Percentiles rank a stretch among this genome's conserved stretches.
Evolutionary conservation across 2,797 vertebrate genomes (phyloP).

Genomic region (Epinephelus awoara): DNA sequence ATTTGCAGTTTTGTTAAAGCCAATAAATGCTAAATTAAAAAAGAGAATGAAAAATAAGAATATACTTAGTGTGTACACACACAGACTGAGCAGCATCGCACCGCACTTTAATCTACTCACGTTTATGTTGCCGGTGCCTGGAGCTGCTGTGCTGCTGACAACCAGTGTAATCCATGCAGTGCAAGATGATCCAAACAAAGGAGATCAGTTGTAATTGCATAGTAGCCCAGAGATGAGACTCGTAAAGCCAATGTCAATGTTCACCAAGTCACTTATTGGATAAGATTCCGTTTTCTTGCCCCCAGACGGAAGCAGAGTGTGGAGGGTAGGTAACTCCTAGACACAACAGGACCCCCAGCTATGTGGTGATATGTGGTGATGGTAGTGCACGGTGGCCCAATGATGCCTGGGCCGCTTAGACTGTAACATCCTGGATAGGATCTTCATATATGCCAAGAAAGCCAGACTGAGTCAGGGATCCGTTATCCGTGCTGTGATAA

Average conservation of each 20-base stretch:
- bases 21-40: background rate
- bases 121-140: conserved; percentile 95
- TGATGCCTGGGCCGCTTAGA: conserved; percentile 86
- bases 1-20: background rate
- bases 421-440: conserved; percentile 86
- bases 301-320: conserved; percentile 56
- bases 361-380: conserved; percentile 80
- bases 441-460: conserved; percentile 81
- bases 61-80: background rate
- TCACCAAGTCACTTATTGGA: conserved; percentile 69
- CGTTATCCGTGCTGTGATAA: conserved; percentile 68
- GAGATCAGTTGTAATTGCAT: conserved; percentile 99
- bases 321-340: conserved; percentile 74
- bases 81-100: conserved; percentile 17
- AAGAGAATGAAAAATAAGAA: background rate
- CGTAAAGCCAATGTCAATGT: conserved; percentile 88
- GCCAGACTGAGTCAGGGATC: conserved; percentile 70
- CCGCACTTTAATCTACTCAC: conserved; percentile 87
- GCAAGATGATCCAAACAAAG: conserved; percentile 98
- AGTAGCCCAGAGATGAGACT: conserved; percentile 95
- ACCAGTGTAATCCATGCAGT: conserved; percentile 98
- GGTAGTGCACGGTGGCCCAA: conserved; percentile 84
- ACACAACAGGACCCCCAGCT: conserved; percentile 81
- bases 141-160: conserved; percentile 95
- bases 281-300: conserved; percentile 67